phyloP scores from a whole-genome alignment of 2,888 invertebrate species.

The Zygothrica quintamaculata region DNA sequence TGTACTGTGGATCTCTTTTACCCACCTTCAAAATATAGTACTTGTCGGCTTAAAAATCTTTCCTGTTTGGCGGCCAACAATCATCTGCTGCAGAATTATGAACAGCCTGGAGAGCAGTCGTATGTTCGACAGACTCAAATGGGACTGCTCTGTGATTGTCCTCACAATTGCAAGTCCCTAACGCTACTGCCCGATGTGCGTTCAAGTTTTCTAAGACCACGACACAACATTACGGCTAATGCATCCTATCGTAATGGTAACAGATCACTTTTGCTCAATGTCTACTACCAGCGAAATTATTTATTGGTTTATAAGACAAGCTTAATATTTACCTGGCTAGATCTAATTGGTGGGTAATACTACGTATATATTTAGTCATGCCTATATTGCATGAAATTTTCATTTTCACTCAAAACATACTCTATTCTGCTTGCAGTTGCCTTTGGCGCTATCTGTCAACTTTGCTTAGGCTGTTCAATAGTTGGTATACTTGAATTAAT shows the following conservation, averaged over 20 bases:
- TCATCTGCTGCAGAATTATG: constrained; percentile 56
- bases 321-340: constrained; percentile 84
- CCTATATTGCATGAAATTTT: no score
- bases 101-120: constrained; percentile 63
- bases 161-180: constrained; percentile 80
- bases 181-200: constrained; percentile 65
- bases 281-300: constrained; percentile 80
- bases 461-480: constrained; percentile 85
- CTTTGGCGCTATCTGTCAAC: constrained; percentile 85
- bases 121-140: constrained; percentile 55
- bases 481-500: constrained; percentile 84
- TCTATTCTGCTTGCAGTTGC: constrained; percentile 76
- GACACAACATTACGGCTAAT: background rate
- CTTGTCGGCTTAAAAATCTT: constrained; percentile 72
- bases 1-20: constrained; percentile 80
- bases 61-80: constrained; percentile 77
- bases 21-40: constrained; percentile 69
- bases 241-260: background rate
- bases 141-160: constrained; percentile 80
- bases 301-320: constrained; percentile 84
- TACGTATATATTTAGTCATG: no score
- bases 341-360: constrained; percentile 83
- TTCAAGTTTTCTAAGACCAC: constrained; percentile 43
- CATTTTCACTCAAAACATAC: no score
- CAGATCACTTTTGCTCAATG: constrained; percentile 76